Evolutionary conservation across 2,888 invertebrate genomes (phyloP), one percentile per base, ranked within the genome.

Genomic region (Acrobasis consociella): DNA sequence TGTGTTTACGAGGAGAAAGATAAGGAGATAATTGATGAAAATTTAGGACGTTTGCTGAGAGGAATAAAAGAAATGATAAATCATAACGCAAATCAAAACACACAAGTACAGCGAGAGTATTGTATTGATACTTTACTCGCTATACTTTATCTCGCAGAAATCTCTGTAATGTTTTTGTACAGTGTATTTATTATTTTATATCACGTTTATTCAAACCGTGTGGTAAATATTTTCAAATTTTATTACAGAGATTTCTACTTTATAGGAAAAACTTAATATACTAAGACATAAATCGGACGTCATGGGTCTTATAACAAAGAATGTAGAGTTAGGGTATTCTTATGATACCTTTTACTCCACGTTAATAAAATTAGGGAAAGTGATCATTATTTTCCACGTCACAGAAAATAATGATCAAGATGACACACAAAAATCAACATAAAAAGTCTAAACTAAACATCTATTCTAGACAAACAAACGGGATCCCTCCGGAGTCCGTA

Each of bases 61-160:
- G 11, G n/a, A 13, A 16, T 9, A 62, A 60, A 38, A 64, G 49
- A 38, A 49, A 70, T 49, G 22, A 49, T 49, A 49, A 31, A 65
- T 39, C 38, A 60, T 60, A 63, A 58, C 22, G 17, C 39, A 31
- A 65, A 64, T 73, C 73, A 77, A 74, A 78, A 72, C 81, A 81
- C 81, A 84, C 81, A 72, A 72, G 73, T 72, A 74, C 79, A 76
- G 81, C 83, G 81, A 79, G 66, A 83, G 87, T 89, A 90, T 80
- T 80, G 86, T 87, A 86, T 70, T 71, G 81, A 86, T 88, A 91
- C 90, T 85, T 87, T 92, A 62, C 82, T 78, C 81, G 72, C 76
- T 65, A 72, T 62, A 22, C 37, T 67, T 64, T 60, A 71, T 68
- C 58, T 65, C 64, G 67, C 70, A 81, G 75, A 78, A 80, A 75